Evolutionary conservation across 2,113 vertebrate species (phyloP).

Genomic region (Datnioides undecimradiatus): DNA sequence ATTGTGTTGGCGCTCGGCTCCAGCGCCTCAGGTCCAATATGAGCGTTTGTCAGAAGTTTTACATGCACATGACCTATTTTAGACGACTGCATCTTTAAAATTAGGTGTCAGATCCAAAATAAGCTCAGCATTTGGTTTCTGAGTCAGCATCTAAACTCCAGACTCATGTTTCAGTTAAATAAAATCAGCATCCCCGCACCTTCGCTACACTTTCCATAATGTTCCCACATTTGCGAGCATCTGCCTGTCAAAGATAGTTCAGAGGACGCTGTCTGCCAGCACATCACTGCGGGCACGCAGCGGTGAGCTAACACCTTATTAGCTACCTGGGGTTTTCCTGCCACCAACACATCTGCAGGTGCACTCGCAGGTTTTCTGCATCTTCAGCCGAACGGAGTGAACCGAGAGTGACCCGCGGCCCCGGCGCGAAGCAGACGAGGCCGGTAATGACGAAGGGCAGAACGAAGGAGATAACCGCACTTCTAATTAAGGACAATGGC

Average conservation of each 20-base stretch:
- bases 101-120: too few relatives aligned
- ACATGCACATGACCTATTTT: background rate
- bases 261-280: background rate
- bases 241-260: background rate
- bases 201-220: too few relatives aligned
- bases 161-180: background rate
- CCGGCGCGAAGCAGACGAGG: conserved; percentile 35
- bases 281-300: conserved; percentile 11
- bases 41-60: too few relatives aligned
- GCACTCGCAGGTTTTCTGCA: background rate
- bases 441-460: conserved; percentile 70
- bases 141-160: too few relatives aligned
- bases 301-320: conserved; percentile 18
- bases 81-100: background rate
- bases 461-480: conserved; percentile 62
- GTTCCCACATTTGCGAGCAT: background rate
- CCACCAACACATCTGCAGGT: conserved; percentile 36
- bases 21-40: background rate
- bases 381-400: conserved; percentile 46
- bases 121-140: background rate
- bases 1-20: background rate
- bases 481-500: conserved; percentile 76
- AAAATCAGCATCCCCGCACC: too few relatives aligned
- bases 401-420: conserved; percentile 57
- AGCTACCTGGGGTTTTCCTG: conserved; percentile 21